Percentiles rank a stretch among this genome's conserved stretches.
phyloP scores from a whole-genome alignment of 2,888 invertebrate species.

The Drosophila flavopinicola region DNA sequence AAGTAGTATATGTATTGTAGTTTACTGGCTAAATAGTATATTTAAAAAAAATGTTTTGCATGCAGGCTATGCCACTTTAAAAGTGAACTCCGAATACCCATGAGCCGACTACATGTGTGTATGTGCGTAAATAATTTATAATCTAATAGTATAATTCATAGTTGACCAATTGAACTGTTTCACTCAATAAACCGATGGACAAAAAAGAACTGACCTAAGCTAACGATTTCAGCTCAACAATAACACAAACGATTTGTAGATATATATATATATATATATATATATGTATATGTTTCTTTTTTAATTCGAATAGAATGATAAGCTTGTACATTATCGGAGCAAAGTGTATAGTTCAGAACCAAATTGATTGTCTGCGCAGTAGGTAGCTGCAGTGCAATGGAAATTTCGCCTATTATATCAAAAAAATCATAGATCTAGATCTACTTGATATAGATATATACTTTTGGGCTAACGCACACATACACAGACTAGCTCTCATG shows the following conservation, averaged over 20 bases:
- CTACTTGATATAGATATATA: not conserved
- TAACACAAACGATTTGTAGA: no score
- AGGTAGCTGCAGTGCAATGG: constrained; percentile 32
- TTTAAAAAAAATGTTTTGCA: not conserved
- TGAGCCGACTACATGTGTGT: constrained; percentile 6
- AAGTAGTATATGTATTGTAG: constrained; percentile 6
- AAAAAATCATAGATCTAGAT: not conserved
- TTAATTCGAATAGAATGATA: not conserved
- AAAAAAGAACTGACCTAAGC: not conserved
- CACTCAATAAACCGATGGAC: no score
- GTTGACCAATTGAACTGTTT: not conserved
- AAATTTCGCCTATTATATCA: constrained; percentile 6
- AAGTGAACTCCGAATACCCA: constrained; percentile 17
- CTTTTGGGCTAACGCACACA: constrained; percentile 3
- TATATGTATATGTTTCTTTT: no score
- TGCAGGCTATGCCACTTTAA: constrained; percentile 9
- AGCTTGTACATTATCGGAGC: not conserved
- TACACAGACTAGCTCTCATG: constrained; percentile 11
- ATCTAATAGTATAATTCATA: not conserved
- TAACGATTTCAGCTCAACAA: no score
- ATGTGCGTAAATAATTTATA: not conserved
- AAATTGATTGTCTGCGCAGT: constrained; percentile 53
- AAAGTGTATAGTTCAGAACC: constrained; percentile 21
- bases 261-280: no score
- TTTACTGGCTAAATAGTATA: constrained; percentile 18